Conservation (phyloP, 2,113 vertebrate genomes). For the Phylloscopus trochilus region DNA sequence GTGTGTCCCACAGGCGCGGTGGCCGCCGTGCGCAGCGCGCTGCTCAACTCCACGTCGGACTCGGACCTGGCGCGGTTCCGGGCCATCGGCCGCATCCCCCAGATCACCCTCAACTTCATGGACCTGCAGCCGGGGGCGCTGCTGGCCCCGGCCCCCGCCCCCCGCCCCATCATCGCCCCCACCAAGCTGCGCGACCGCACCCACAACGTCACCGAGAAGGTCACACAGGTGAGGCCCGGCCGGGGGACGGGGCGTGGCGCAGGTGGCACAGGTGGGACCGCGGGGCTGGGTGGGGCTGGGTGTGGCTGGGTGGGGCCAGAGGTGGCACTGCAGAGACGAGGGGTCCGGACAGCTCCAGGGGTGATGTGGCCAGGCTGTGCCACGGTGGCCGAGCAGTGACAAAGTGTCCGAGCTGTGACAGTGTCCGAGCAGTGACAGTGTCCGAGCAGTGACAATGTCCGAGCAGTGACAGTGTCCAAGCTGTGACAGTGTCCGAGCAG, state of each 20-base stretch:
- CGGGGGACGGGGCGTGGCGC: too few relatives aligned
- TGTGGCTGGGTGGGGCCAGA: neutral
- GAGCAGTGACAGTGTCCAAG: too few relatives aligned
- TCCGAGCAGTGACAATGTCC: too few relatives aligned
- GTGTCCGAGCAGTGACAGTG: too few relatives aligned
- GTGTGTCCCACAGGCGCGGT: constrained; percentile 83
- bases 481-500: too few relatives aligned
- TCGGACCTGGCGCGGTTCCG: constrained; percentile 93
- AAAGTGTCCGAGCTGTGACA: neutral
- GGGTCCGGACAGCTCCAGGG: accelerated
- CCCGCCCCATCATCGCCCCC: constrained; percentile 84
- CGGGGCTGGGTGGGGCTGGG: neutral
- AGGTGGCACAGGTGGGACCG: too few relatives aligned
- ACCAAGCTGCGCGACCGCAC: constrained; percentile 93
- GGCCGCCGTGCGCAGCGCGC: constrained; percentile 80
- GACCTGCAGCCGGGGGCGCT: constrained; percentile 90
- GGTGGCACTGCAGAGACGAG: neutral
- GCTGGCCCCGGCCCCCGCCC: constrained; percentile 78
- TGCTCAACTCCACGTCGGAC: constrained; percentile 93
- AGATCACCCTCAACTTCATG: constrained; percentile 97
- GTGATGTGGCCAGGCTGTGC: neutral
- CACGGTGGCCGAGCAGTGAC: neutral
- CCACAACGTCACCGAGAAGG: constrained; percentile 95
- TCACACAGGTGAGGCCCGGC: constrained; percentile 50
- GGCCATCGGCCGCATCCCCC: constrained; percentile 91